These are phyloP conservation scores for Oasisia sp. DNA, from an alignment of 2,888 invertebrate species.

Conservation along the genomic window DNA sequence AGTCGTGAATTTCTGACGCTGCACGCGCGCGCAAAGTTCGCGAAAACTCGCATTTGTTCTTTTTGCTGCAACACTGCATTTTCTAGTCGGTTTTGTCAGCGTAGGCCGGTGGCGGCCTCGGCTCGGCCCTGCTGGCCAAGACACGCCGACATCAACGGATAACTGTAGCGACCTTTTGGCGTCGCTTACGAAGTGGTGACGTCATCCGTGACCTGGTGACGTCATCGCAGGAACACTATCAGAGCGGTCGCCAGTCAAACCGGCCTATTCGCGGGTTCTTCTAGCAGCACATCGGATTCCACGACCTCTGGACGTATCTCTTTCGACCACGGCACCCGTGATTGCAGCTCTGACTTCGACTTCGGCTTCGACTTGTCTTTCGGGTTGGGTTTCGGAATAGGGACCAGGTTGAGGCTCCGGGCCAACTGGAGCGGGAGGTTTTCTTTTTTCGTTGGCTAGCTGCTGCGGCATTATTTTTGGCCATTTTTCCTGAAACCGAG, in stretches of 20 bases:
- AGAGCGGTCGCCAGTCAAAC: not conserved
- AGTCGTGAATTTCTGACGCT: not conserved
- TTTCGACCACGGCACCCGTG: not conserved
- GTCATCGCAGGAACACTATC: not conserved
- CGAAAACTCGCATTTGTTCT: not conserved
- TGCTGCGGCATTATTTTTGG: not conserved
- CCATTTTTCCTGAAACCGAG: not conserved
- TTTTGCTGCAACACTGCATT: not conserved
- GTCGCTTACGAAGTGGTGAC: not conserved
- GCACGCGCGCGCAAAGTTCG: not conserved
- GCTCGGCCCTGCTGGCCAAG: not conserved
- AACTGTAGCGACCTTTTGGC: not conserved
- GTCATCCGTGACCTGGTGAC: not conserved
- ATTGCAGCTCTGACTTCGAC: not conserved
- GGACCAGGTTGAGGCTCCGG: too few relatives aligned
- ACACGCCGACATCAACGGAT: not conserved
- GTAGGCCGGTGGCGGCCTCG: too few relatives aligned
- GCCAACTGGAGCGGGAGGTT: not conserved
- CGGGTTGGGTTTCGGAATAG: too few relatives aligned
- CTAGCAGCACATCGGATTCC: not conserved
- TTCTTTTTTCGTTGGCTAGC: not conserved
- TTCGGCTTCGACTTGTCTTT: not conserved
- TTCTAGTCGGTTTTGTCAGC: too few relatives aligned
- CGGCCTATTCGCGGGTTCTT: not conserved
- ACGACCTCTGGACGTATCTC: not conserved